Percentiles rank a stretch among this genome's conserved stretches.
phyloP scores from a whole-genome alignment of 2,797 vertebrate genomes.

The Gymnodraco acuticeps region DNA sequence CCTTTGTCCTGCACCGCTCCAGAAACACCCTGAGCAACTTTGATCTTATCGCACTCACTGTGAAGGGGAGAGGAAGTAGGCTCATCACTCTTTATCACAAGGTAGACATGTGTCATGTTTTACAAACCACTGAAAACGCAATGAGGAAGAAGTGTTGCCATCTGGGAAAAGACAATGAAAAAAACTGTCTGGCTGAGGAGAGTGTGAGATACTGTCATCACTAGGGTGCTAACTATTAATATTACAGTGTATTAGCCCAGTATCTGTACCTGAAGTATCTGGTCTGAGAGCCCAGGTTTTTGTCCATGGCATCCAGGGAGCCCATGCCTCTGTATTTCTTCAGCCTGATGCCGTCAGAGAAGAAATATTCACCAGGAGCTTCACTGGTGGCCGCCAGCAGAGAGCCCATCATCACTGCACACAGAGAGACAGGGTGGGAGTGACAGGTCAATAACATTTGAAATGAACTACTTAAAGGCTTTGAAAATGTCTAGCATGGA shows the following conservation, averaged over 20 bases:
- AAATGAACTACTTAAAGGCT: not conserved
- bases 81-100: not conserved
- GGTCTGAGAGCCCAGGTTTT: constrained; percentile 96
- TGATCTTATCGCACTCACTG: constrained; percentile 98
- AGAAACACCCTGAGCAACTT: constrained; percentile 98
- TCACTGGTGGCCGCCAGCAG: constrained; percentile 96
- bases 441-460: not conserved
- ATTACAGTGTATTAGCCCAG: not conserved
- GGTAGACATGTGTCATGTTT: not conserved
- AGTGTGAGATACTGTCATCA: not conserved
- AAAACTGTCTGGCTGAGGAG: not conserved
- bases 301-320: constrained; percentile 98
- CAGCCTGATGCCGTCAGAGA: constrained; percentile 96
- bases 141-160: constrained; percentile 47
- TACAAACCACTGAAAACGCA: constrained; percentile 31
- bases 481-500: too few species aligned
- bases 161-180: constrained; percentile 20
- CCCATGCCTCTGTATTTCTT: constrained; percentile 99
- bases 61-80: not conserved
- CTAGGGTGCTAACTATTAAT: too few species aligned
- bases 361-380: constrained; percentile 98
- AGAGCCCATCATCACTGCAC: constrained; percentile 98
- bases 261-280: constrained; percentile 94
- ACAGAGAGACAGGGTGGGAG: not conserved
- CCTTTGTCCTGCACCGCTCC: constrained; percentile 98